phyloP scores from a whole-genome alignment of 1,140 invertebrate genomes.

The Halyomorpha halys region DNA sequence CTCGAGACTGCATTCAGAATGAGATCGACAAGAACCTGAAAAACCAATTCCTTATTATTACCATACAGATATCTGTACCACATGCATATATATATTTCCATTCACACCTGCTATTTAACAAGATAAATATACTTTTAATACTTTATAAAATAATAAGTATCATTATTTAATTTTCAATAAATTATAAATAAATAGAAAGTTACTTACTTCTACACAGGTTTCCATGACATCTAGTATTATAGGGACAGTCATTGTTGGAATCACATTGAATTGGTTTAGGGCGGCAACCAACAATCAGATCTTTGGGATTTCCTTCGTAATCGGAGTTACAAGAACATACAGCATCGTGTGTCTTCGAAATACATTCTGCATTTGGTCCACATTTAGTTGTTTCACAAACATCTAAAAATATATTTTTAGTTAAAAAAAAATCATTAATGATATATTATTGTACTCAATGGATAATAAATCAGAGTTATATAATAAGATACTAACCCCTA shows the following conservation, averaged over 20 bases:
- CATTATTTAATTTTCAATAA: constrained; percentile 20
- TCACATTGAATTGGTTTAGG: constrained; percentile 57
- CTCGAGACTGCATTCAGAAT: constrained; percentile 64
- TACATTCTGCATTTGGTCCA: constrained; percentile 73
- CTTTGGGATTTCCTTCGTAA: constrained; percentile 62
- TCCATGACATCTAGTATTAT: constrained; percentile 58
- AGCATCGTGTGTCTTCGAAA: constrained; percentile 53
- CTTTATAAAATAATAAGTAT: constrained; percentile 8
- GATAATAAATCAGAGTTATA: background rate
- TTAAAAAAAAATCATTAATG: background rate
- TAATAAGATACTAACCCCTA: constrained; percentile 40
- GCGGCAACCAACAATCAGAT: constrained; percentile 58
- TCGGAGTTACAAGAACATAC: constrained; percentile 66
- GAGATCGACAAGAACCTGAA: constrained; percentile 61
- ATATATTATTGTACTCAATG: background rate
- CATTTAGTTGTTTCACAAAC: constrained; percentile 64
- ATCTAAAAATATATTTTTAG: constrained; percentile 40
- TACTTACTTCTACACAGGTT: constrained; percentile 23
- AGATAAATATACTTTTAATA: no score
- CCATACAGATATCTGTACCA: no score
- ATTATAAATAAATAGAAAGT: constrained; percentile 27
- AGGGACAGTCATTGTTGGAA: constrained; percentile 57
- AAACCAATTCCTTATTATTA: no score
- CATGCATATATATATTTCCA: no score
- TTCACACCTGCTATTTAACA: no score